Evolutionary conservation across 2,888 invertebrate genomes (phyloP).

Genomic region (Pelosia muscerda): DNA sequence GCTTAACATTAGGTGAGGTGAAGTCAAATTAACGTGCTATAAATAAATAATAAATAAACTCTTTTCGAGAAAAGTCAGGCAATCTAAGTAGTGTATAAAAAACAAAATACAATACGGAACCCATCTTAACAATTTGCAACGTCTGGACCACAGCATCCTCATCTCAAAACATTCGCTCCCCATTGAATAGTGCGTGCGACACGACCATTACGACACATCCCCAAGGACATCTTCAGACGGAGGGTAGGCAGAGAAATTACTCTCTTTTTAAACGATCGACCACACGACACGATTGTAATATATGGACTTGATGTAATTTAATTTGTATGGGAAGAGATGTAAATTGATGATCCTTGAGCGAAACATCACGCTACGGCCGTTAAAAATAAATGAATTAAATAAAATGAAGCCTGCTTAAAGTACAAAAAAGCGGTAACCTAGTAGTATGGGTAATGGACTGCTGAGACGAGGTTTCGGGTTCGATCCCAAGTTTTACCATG

Average conservation of each 20-base stretch:
- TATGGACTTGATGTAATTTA: slow-evolving; percentile 11
- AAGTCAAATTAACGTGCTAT: no score
- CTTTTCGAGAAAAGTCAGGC: no score
- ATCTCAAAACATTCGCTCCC: slow-evolving; percentile 44
- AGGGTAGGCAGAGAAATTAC: slow-evolving; percentile 25
- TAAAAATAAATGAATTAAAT: neutral
- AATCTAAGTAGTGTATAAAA: no score
- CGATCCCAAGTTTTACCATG: no score
- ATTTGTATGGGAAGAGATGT: neutral
- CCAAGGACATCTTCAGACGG: slow-evolving; percentile 30
- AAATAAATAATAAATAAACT: no score
- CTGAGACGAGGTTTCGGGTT: no score
- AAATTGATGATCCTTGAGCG: neutral
- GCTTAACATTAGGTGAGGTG: no score
- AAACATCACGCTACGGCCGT: neutral
- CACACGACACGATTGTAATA: slow-evolving; percentile 10
- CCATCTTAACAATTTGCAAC: neutral
- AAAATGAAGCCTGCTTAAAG: no score
- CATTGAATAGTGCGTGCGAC: slow-evolving; percentile 40
- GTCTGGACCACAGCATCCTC: slow-evolving; percentile 33
- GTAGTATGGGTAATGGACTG: no score
- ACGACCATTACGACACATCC: slow-evolving; percentile 43
- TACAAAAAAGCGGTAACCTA: no score
- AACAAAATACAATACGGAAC: neutral
- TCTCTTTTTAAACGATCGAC: slow-evolving; percentile 21